Base-by-base conservation (phyloP, 1,140 invertebrate genomes). In the Tachypleus tridentatus region DNA sequence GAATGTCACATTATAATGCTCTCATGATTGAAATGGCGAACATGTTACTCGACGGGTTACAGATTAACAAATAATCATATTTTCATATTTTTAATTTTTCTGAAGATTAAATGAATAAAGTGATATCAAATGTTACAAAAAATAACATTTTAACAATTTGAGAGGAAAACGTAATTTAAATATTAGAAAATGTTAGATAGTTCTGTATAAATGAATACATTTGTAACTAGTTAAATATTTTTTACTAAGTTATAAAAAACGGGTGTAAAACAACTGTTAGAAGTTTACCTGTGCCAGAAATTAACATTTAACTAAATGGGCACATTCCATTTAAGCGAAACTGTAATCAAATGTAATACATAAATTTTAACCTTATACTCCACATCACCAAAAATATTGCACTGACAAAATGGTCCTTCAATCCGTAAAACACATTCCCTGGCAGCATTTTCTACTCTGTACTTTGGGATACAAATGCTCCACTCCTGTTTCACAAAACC, bases 401-500 rank as follows among this genome's bases (percentile, higher is more conserved):
- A 86, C 0, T 86, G 87, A 76, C 87, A 90, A 56, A 89, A 75
- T 0, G 91, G 91, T 5, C 91, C 91, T 74, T 89, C 85, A 69
- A 96, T 87, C 65, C 80, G 81, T 5, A 95, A 77, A 3, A 93
- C 84, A 0, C 83, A 83, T 60, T 89, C 84, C 48, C 86, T 88
- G 7, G 80, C 73, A 3, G 84, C 82, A 75, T 94, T 86, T 69
- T 87, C 84, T 56, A 96, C 82, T 8, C 80, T 79, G 73, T 89
- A 94, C 49, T 82, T 82, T 3, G 91, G 89, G 58, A 81, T 82
- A 72, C 84, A 86, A 51, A 90, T 77, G 62, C 84, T 89, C 89
- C 89, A 94, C 66, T 90, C 83, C 80, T 96, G 89, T 67, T 87
- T 82, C 4, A 95, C 82, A 4, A 81, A 83, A 50, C 91, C 91